These are phyloP conservation scores for Penaeus japonicus DNA, from an alignment of 1,140 invertebrate species.

Conservation along the genomic window DNA sequence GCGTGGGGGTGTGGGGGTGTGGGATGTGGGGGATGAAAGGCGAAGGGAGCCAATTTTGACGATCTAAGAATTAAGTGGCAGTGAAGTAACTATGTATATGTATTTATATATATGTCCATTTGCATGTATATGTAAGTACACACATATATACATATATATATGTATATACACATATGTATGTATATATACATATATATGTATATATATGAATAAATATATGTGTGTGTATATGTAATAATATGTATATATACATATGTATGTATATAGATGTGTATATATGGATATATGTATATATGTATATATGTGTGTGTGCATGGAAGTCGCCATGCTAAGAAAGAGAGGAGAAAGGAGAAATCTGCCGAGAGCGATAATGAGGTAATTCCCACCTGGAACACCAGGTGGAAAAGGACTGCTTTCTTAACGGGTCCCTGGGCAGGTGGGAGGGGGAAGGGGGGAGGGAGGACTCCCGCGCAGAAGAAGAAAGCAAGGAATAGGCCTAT, in stretches of 20 bases:
- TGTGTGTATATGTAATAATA: not conserved
- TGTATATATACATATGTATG: not conserved
- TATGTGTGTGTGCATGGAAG: too few species aligned
- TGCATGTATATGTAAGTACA: not conserved
- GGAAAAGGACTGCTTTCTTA: too few species aligned
- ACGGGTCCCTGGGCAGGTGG: too few species aligned
- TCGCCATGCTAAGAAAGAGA: too few species aligned
- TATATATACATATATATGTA: constrained; percentile 16
- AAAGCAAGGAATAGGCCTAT: too few species aligned
- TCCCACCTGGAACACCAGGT: too few species aligned
- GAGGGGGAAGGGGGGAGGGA: too few species aligned
- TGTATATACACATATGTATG: constrained; percentile 36
- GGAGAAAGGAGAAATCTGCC: too few species aligned
- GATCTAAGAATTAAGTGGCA: not conserved
- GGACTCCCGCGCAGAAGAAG: too few species aligned
- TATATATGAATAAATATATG: not conserved
- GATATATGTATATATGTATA: too few species aligned
- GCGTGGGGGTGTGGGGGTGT: not conserved
- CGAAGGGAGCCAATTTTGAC: not conserved
- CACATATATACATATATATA: constrained; percentile 26
- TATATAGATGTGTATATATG: not conserved
- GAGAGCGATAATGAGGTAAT: too few species aligned
- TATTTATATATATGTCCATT: not conserved
- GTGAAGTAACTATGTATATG: not conserved
- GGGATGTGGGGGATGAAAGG: not conserved